These are phyloP conservation scores for Piscicola geometra DNA, from an alignment of 2,888 invertebrate species.

Conservation along the genomic window DNA sequence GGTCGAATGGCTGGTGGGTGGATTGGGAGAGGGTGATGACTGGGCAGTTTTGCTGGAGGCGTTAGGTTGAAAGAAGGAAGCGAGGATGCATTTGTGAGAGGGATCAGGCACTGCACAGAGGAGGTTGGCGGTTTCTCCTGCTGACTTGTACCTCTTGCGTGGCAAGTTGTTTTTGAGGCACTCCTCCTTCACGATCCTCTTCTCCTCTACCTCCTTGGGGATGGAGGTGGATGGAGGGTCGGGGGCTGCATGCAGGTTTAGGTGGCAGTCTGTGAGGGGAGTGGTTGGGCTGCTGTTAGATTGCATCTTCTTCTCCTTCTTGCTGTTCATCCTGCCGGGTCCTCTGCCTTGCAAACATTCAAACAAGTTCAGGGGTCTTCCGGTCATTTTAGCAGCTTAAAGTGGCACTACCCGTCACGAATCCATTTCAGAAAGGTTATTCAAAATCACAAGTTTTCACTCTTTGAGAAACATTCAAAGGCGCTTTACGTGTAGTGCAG, in stretches of 20 bases:
- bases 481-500: too few relatives aligned
- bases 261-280: neutral
- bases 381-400: neutral
- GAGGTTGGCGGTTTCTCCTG: neutral
- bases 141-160: conserved; percentile 1
- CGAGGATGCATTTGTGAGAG: neutral
- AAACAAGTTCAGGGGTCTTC: neutral
- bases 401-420: too few relatives aligned
- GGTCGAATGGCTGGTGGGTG: neutral
- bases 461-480: too few relatives aligned
- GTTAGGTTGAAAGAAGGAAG: neutral
- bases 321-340: neutral
- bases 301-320: neutral
- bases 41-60: neutral
- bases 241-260: too few relatives aligned
- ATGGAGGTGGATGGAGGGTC: neutral
- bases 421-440: too few relatives aligned
- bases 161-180: neutral
- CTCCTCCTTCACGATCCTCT: neutral
- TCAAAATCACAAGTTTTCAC: too few relatives aligned
- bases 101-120: neutral
- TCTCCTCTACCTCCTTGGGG: conserved; percentile 8
- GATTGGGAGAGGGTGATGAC: neutral
- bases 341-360: neutral
- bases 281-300: conserved; percentile 25